These are phyloP conservation scores for Belonocnema kinseyi DNA, from an alignment of 1,140 invertebrate species.

Conservation along the genomic window DNA sequence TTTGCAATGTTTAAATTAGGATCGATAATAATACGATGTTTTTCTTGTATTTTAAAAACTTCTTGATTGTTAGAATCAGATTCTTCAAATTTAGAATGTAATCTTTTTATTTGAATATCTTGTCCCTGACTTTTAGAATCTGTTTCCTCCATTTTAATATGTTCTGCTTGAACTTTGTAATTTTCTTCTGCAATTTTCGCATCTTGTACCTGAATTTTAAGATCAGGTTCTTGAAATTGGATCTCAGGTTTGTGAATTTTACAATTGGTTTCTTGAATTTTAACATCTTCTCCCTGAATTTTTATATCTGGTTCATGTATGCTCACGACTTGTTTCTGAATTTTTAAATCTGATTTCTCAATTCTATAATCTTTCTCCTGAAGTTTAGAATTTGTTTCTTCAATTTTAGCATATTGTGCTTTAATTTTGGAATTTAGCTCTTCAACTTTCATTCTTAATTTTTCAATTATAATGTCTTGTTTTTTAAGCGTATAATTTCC, in stretches of 20 bases:
- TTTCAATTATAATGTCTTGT: conserved; percentile 6
- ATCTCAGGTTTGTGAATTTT: not conserved
- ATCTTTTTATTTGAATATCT: not conserved
- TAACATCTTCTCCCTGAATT: not conserved
- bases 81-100: too few species aligned
- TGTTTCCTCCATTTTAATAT: not conserved
- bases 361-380: not conserved
- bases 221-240: not conserved
- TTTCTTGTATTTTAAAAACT: not conserved
- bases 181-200: not conserved
- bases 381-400: not conserved
- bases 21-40: not conserved
- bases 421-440: too few species aligned
- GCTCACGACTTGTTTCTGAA: not conserved
- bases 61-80: not conserved
- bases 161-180: not conserved
- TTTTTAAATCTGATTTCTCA: not conserved
- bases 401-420: not conserved
- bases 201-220: not conserved
- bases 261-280: not conserved
- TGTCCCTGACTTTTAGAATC: not conserved
- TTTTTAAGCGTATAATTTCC: not conserved
- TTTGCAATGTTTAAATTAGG: not conserved
- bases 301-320: not conserved
- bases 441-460: conserved; percentile 16